Evolutionary conservation across 2,113 vertebrate species (phyloP).

Genomic region (Cyrtonyx montezumae): DNA sequence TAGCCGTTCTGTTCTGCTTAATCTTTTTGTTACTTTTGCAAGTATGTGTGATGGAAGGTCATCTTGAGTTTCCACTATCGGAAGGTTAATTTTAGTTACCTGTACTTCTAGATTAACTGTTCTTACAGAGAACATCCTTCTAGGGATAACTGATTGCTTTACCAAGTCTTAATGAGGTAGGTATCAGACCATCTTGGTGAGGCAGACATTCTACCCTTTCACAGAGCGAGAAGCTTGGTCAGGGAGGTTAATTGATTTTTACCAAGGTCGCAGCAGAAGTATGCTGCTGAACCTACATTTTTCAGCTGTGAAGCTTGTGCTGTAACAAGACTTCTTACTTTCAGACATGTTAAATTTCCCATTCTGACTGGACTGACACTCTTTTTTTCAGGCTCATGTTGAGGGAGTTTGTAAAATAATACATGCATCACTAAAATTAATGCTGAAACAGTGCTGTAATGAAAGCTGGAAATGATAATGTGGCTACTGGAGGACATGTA

Average conservation of each 20-base stretch:
- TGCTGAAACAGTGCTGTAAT: not conserved
- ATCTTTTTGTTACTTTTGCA: not conserved
- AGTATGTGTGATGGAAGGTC: not conserved
- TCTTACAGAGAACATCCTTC: not conserved
- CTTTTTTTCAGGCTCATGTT: not conserved
- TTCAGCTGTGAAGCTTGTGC: not conserved
- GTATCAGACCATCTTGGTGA: not conserved
- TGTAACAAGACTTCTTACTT: not conserved
- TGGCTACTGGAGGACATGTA: not conserved
- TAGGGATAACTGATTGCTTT: conserved; percentile 21
- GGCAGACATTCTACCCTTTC: conserved; percentile 27
- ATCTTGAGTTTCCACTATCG: not conserved
- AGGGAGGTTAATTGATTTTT: conserved; percentile 67
- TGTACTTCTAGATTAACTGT: not conserved
- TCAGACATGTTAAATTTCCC: not conserved
- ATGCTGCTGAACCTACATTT: conserved; percentile 36
- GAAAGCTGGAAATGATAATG: not conserved
- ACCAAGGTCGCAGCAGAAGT: conserved; percentile 46
- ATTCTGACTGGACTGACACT: not conserved
- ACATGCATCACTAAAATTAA: not conserved
- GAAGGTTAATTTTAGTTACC: conserved; percentile 14
- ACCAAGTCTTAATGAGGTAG: conserved; percentile 27
- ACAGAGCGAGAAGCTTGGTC: conserved; percentile 9
- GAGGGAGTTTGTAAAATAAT: not conserved
- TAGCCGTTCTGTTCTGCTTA: not conserved